Percentiles rank a stretch among this genome's conserved stretches.
phyloP scores from a whole-genome alignment of 2,888 invertebrate genomes.

The Ormyrus rosae region DNA sequence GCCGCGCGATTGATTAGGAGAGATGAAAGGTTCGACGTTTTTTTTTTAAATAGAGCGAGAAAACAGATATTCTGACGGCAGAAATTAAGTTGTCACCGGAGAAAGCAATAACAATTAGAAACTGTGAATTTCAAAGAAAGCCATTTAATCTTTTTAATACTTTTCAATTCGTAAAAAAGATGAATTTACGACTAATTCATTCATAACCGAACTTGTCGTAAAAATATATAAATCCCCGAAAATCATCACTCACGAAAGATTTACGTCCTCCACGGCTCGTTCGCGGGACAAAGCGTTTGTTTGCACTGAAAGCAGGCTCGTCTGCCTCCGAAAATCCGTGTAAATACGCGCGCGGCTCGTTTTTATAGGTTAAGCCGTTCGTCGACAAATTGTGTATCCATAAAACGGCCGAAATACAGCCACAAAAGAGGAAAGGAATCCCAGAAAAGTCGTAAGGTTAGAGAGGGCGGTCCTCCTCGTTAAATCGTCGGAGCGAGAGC shows the following conservation, averaged over 20 bases:
- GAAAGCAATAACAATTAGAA: no score
- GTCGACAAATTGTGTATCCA: slow-evolving; percentile 39
- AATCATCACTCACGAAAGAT: slow-evolving; percentile 19
- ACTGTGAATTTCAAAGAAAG: no score
- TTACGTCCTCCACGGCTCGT: slow-evolving; percentile 23
- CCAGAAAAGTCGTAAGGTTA: slow-evolving; percentile 45
- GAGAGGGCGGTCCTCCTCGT: slow-evolving; percentile 22
- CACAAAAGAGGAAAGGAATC: not conserved
- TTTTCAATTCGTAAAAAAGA: no score
- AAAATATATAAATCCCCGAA: not conserved
- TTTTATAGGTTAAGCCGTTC: slow-evolving; percentile 29
- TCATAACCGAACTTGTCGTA: not conserved
- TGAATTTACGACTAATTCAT: not conserved
- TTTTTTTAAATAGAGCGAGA: no score
- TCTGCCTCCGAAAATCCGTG: not conserved
- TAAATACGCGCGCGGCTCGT: slow-evolving; percentile 2
- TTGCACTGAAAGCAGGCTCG: slow-evolving; percentile 8
- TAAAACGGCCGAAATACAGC: not conserved
- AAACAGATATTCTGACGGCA: no score
- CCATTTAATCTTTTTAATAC: no score
- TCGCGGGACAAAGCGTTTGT: slow-evolving; percentile 31
- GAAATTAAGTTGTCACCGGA: no score
- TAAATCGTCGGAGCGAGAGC: slow-evolving; percentile 28
- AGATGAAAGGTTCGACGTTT: no score
- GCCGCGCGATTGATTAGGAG: no score